Base-by-base conservation (phyloP, 2,797 vertebrate species). In the Coregonus ussuriensis region DNA sequence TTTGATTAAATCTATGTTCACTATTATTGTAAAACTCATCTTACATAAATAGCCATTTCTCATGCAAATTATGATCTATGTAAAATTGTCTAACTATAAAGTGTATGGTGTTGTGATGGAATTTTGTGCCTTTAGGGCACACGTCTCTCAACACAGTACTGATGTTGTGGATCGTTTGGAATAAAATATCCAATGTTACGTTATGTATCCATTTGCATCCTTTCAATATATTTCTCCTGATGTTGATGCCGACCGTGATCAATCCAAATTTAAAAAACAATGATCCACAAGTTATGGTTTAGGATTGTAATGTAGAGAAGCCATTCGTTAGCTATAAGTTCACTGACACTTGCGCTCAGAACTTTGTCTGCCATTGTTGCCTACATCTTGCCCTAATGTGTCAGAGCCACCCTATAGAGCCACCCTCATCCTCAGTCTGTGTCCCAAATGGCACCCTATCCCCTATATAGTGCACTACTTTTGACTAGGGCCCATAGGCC, bases 11-110 rank as follows among this genome's bases (percentile, higher is more conserved):
- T 25, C 59, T 9, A 63, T 63, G 59, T 0, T 25, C 59, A n/a
- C 59, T 63, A 21, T 63, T 63, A 21, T 63, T 63, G 59, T 13
- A 29, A 63, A 63, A 63, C 59, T 29, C 9, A 63, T 63, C 59
- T 63, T 63, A 63, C 21, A 47, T 11, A 29, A 63, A 63, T 29
- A 9, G 59, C 9, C 21, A 70, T 59, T 68, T 74, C 53, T 56
- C 68, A 74, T 83, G 75, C 75, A 75, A 77, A 75, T 63, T 4
- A 75, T 78, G 79, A 80, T 79, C 33, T 66, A 74, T 73, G 31
- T 74, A 54, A 16, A 67, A 33, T 54, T 54, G 29, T 37, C 66
- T 1, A 59, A 70, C 37, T 21, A 35, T 77, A 33, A 71, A 75
- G 78, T 79, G 67, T 78, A 69, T 52, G 6, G 65, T 75, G 74